phyloP scores from a whole-genome alignment of 2,888 invertebrate species.

The Ectobius pallidus region DNA sequence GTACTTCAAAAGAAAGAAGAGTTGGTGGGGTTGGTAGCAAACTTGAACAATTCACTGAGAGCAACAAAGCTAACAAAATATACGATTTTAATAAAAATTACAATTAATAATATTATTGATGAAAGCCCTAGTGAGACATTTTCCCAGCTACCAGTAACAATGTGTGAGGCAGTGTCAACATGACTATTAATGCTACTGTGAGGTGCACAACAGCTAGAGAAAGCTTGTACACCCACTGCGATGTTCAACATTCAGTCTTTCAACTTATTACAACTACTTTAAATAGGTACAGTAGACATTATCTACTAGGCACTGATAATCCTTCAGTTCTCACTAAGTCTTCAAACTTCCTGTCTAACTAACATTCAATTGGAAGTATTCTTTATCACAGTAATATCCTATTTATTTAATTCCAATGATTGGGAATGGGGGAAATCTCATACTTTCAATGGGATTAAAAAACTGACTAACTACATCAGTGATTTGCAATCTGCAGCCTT shows the following conservation, averaged over 20 bases:
- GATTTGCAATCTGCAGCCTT: too few relatives aligned
- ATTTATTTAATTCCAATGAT: too few relatives aligned
- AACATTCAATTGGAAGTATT: background rate
- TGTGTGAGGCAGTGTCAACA: background rate
- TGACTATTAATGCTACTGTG: too few relatives aligned
- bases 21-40: too few relatives aligned
- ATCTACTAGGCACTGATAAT: constrained; percentile 10
- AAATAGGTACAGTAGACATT: background rate
- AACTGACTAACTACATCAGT: too few relatives aligned
- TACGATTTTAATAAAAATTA: background rate
- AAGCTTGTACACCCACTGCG: too few relatives aligned
- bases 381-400: too few relatives aligned
- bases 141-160: background rate
- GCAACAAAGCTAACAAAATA: constrained; percentile 1
- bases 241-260: background rate
- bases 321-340: background rate
- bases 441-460: too few relatives aligned
- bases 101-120: too few relatives aligned
- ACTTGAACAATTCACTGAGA: background rate
- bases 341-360: constrained; percentile 5
- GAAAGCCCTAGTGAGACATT: background rate
- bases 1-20: too few relatives aligned
- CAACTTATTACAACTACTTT: background rate
- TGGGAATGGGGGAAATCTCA: too few relatives aligned
- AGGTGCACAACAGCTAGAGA: too few relatives aligned